A percentile compares a stretch with the other conserved stretches of the same genome.
Conservation (phyloP, 2,888 invertebrate species). For the Ophraella communa region DNA sequence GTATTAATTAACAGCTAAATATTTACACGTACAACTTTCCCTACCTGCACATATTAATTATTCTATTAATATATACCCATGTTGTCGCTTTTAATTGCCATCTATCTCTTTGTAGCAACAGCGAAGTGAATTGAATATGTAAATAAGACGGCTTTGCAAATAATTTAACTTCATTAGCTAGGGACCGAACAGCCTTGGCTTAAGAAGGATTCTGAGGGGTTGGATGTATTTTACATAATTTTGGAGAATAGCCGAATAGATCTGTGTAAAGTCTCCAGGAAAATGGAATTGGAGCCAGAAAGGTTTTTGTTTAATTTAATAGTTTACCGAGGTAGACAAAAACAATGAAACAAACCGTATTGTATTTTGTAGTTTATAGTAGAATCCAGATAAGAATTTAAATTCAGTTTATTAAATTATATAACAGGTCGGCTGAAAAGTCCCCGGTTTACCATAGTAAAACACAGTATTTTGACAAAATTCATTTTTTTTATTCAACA, state of each 20-base stretch:
- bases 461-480: too few species aligned
- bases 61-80: conserved; percentile 28
- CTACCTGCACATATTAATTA: conserved; percentile 14
- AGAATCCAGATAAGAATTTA: not conserved
- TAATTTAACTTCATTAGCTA: conserved; percentile 40
- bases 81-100: conserved; percentile 31
- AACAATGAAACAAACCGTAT: not conserved
- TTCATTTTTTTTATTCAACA: too few species aligned
- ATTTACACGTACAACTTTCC: not conserved
- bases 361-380: not conserved
- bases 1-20: not conserved
- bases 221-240: conserved; percentile 13
- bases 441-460: too few species aligned
- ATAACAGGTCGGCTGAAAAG: too few species aligned
- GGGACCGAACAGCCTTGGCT: conserved; percentile 6
- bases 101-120: conserved; percentile 23
- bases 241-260: conserved; percentile 7
- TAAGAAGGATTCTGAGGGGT: conserved; percentile 15
- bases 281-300: conserved; percentile 17
- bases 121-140: conserved; percentile 40
- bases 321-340: conserved; percentile 18
- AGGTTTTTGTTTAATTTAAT: conserved; percentile 25
- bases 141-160: conserved; percentile 40
- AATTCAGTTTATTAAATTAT: too few species aligned
- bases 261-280: conserved; percentile 17